A percentile compares a stretch with the other conserved stretches of the same genome.
These are phyloP conservation scores for Macrotus californicus DNA, from an alignment of 2,113 vertebrate species.

Conservation along the genomic window DNA sequence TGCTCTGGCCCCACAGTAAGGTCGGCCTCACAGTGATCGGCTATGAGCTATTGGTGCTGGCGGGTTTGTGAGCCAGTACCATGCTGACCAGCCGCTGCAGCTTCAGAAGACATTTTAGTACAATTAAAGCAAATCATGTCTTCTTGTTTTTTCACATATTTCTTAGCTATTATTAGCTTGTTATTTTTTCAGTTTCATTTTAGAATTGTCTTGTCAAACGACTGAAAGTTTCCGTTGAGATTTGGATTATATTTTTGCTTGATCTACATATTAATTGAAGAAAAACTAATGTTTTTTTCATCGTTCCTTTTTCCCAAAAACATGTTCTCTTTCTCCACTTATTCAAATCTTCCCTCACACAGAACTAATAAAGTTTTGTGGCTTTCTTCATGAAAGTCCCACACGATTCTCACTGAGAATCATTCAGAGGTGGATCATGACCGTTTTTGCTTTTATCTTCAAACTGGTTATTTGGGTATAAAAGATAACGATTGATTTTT, in stretches of 20 bases:
- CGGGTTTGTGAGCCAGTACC: not conserved
- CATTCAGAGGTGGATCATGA: not conserved
- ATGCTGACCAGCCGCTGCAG: not conserved
- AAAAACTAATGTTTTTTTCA: not conserved
- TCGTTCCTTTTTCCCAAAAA: not conserved
- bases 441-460: not conserved
- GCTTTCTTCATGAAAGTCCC: conserved; percentile 6
- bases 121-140: not conserved
- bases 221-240: conserved; percentile 35
- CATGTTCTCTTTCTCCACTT: not conserved
- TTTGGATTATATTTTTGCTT: not conserved
- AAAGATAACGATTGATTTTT: not conserved
- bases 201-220: conserved; percentile 9
- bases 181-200: conserved; percentile 16
- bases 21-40: not conserved
- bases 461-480: not conserved
- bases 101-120: not conserved
- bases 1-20: not conserved
- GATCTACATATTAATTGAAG: not conserved
- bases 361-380: not conserved
- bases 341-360: conserved; percentile 10
- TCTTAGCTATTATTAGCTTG: conserved; percentile 53
- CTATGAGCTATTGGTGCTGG: accelerated
- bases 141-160: conserved; percentile 24
- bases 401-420: not conserved